These are phyloP conservation scores for Callyntrura sp. DNA, from an alignment of 2,888 invertebrate genomes.

Conservation along the genomic window DNA sequence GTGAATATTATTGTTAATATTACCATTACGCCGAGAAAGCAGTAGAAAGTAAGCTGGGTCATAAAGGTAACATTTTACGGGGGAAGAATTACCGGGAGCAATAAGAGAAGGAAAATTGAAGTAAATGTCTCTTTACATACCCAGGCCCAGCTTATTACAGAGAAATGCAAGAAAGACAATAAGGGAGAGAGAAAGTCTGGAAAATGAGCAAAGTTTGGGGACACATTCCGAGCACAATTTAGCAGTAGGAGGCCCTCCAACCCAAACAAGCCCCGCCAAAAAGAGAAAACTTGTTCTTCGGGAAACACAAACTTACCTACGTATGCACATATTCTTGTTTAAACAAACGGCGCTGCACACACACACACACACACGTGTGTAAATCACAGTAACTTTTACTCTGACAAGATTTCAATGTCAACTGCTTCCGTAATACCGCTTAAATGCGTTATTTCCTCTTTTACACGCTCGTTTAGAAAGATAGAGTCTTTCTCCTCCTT, in stretches of 20 bases:
- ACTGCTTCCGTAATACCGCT: slow-evolving; percentile 32
- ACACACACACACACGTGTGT: slow-evolving; percentile 29
- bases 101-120: background rate
- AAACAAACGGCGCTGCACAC: background rate
- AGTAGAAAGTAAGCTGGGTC: background rate
- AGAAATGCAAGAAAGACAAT: background rate
- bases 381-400: slow-evolving; percentile 43
- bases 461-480: background rate
- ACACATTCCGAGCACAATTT: background rate
- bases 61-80: background rate
- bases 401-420: slow-evolving; percentile 70
- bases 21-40: background rate
- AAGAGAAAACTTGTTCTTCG: slow-evolving; percentile 1
- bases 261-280: background rate
- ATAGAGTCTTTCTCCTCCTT: background rate
- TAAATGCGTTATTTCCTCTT: background rate
- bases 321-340: background rate
- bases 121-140: background rate
- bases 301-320: background rate
- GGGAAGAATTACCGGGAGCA: background rate
- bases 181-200: background rate
- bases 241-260: slow-evolving; percentile 35
- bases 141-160: background rate
- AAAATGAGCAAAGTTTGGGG: slow-evolving; percentile 59
- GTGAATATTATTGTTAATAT: slow-evolving; percentile 23